Evolutionary conservation across 2,888 invertebrate genomes (phyloP).

Genomic region (Torymus aiolomorphi): DNA sequence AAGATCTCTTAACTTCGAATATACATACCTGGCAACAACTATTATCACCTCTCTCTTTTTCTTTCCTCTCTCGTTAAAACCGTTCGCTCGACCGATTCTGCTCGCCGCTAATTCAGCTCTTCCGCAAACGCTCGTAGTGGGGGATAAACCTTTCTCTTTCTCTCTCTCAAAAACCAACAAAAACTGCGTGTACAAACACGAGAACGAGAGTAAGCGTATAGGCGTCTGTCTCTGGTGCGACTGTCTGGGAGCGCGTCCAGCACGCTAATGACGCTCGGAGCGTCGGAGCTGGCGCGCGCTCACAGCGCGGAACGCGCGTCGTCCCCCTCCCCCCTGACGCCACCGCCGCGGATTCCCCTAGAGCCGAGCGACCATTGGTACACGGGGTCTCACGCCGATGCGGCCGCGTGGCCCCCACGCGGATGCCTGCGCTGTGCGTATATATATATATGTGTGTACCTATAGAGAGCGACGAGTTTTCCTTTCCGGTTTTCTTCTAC

Average conservation of each 20-base stretch:
- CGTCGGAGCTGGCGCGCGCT: conserved; percentile 21
- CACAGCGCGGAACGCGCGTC: background rate
- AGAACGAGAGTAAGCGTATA: too few relatives aligned
- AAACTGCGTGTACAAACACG: too few relatives aligned
- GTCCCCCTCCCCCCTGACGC: conserved; percentile 38
- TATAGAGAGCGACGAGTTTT: background rate
- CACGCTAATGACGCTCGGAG: conserved; percentile 62
- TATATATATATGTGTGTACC: background rate
- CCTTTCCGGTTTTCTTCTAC: background rate
- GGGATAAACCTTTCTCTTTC: too few relatives aligned
- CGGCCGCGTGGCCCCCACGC: conserved; percentile 47
- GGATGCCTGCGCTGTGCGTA: background rate
- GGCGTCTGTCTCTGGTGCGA: background rate
- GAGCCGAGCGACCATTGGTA: conserved; percentile 49
- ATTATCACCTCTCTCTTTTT: too few relatives aligned
- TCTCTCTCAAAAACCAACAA: too few relatives aligned
- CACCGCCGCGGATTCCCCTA: conserved; percentile 45
- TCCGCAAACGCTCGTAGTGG: too few relatives aligned
- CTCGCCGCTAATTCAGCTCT: too few relatives aligned
- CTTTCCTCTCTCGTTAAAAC: too few relatives aligned
- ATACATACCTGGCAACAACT: too few relatives aligned
- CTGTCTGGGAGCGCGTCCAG: conserved; percentile 61
- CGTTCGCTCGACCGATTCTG: too few relatives aligned
- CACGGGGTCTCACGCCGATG: conserved; percentile 29
- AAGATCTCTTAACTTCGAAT: too few relatives aligned